phyloP scores from a whole-genome alignment of 2,888 invertebrate species.

The Caenorhabditis imperialis region DNA sequence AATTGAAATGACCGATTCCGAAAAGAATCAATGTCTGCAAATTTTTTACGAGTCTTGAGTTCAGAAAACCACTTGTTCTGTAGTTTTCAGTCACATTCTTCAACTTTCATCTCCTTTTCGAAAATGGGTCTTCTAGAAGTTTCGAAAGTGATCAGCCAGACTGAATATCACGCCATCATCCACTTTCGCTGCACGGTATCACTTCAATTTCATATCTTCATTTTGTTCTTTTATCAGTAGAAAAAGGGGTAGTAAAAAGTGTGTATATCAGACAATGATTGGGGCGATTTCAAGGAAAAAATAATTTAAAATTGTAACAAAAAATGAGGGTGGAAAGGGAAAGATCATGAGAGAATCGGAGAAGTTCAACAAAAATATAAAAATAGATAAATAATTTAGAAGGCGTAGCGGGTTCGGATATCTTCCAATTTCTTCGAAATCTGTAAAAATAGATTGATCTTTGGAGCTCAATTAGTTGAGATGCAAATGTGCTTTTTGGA shows the following conservation, averaged over 20 bases:
- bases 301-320: background rate
- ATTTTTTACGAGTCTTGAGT: too few species aligned
- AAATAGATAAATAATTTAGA: constrained; percentile 83
- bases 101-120: too few species aligned
- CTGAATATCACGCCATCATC: constrained; percentile 36
- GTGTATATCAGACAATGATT: constrained; percentile 7
- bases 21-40: too few species aligned
- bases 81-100: too few species aligned
- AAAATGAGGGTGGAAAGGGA: background rate
- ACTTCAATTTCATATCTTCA: constrained; percentile 24
- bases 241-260: constrained; percentile 13
- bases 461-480: too few species aligned
- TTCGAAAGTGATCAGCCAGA: constrained; percentile 26
- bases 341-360: constrained; percentile 15
- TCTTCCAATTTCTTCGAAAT: constrained; percentile 98
- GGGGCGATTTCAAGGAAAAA: constrained; percentile 4
- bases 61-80: too few species aligned
- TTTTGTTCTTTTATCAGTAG: constrained; percentile 31
- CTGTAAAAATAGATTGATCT: too few species aligned
- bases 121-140: too few species aligned
- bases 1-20: too few species aligned
- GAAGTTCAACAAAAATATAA: constrained; percentile 16
- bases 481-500: too few species aligned
- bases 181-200: constrained; percentile 18
- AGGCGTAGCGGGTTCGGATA: constrained; percentile 97